phyloP scores from a whole-genome alignment of 2,888 invertebrate genomes.

The Agriopis marginaria region DNA sequence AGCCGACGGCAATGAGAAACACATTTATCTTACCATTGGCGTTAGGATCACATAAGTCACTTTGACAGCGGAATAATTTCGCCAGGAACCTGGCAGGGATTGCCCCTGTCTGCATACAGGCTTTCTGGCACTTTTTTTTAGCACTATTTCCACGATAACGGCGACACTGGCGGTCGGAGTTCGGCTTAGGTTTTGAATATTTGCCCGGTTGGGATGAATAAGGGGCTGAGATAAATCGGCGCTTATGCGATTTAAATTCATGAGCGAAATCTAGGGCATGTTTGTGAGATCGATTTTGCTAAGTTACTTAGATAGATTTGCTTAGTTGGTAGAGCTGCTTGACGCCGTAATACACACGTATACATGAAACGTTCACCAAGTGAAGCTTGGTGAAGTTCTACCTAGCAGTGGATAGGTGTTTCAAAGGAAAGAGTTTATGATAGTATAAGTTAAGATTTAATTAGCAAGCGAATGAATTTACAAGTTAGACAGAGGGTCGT shows the following conservation, averaged over 20 bases:
- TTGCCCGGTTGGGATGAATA: constrained; percentile 13
- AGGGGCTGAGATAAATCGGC: constrained; percentile 11
- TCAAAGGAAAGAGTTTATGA: no score
- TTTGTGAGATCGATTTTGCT: background rate
- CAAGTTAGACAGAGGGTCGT: no score
- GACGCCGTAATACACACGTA: no score
- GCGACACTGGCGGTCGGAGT: constrained; percentile 30
- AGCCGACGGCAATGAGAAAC: constrained; percentile 50
- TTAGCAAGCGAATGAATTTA: no score
- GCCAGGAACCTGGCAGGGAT: constrained; percentile 41
- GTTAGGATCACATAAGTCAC: constrained; percentile 57
- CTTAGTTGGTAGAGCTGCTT: no score
- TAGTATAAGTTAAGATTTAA: no score
- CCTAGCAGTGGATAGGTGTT: no score
- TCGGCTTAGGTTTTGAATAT: constrained; percentile 30
- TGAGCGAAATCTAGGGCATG: constrained; percentile 8
- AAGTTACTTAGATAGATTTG: no score
- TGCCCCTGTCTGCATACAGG: constrained; percentile 45
- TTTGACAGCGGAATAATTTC: constrained; percentile 58
- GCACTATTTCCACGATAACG: constrained; percentile 30
- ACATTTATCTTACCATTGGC: constrained; percentile 62
- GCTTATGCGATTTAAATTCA: constrained; percentile 15
- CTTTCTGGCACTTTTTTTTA: constrained; percentile 4
- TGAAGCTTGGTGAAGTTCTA: no score
- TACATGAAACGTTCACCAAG: no score